Evolutionary conservation across 2,797 vertebrate species (phyloP), one percentile per base, ranked within the genome.

Genomic region (Oreochromis grahami): DNA sequence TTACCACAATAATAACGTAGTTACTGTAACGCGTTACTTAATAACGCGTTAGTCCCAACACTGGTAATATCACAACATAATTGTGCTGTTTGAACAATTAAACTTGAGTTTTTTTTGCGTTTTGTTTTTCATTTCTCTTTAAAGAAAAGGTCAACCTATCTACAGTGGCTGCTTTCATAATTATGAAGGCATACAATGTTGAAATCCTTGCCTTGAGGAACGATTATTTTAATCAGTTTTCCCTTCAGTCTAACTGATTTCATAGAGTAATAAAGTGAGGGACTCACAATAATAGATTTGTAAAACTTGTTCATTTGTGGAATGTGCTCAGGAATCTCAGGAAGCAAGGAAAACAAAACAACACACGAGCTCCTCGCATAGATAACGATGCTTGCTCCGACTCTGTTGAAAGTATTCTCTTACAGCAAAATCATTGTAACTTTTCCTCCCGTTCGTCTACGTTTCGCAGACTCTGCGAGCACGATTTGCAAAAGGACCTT

Each of bases 241-340:
- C 58, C 55, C 51, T 92, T 89, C 51, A 21, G 68, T 82, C 79
- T 87, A 86, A 87, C 81, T 86, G 86, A 87, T 84, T 90, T 92
- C 53, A 84, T 87, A 89, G 89, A 86, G 55, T 68, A 72, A 86
- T 86, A 65, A 83, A 77, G 36, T 32, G 63, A 84, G 63, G 38
- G 72, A 36, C 38, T 80, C 77, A n/a, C 45, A 51, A 51, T 51
- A 74, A 74, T 74, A 50, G 10, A 50, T 74, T 50, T 50, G 68
- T 32, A 13, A 74, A 48, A 50, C 26, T 38, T 79, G 88, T 83
- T 82, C 77, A 41, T 58, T 65, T 83, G 58, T 72, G 60, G 60
- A 87, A 85, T 60, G 38, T 70, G 78, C 77, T 76, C 87, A 74
- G 79, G 77, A 87, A 80, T 43, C 72, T 77, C 53, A 53, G 72